These are phyloP conservation scores for Phaedon cochleariae DNA, from an alignment of 2,888 invertebrate genomes.

Conservation along the genomic window DNA sequence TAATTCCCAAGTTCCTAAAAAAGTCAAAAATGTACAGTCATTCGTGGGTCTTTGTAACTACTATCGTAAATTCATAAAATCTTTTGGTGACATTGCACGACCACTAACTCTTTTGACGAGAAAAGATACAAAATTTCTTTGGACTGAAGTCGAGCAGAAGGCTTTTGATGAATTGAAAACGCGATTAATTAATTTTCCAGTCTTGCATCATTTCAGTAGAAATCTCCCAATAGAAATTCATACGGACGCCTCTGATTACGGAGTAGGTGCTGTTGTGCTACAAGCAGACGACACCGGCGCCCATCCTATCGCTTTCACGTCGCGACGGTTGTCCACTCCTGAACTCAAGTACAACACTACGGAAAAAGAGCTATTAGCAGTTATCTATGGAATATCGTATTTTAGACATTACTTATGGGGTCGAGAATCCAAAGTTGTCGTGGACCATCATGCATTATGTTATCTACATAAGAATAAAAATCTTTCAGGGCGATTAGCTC, in stretches of 20 bases:
- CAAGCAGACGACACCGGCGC: background rate
- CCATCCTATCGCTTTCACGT: background rate
- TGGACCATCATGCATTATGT: background rate
- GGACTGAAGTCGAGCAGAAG: background rate
- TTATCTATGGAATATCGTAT: background rate
- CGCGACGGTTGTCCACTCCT: background rate
- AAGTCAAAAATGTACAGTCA: background rate
- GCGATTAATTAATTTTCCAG: background rate
- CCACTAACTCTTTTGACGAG: background rate
- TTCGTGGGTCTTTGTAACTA: background rate
- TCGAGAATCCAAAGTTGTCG: background rate
- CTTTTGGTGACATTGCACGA: background rate
- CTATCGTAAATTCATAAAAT: background rate
- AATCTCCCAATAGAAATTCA: no score
- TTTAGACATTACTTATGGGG: background rate
- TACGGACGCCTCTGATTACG: no score
- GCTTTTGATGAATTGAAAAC: conserved; percentile 3
- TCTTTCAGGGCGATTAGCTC: background rate
- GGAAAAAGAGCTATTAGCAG: background rate
- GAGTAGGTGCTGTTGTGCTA: no score
- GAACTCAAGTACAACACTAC: background rate
- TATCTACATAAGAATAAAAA: background rate
- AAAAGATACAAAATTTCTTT: background rate
- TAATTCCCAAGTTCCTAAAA: background rate
- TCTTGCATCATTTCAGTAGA: background rate